Percentiles rank a stretch among this genome's conserved stretches.
Conservation (phyloP, 2,113 vertebrate genomes). For the Ptilonorhynchus violaceus region DNA sequence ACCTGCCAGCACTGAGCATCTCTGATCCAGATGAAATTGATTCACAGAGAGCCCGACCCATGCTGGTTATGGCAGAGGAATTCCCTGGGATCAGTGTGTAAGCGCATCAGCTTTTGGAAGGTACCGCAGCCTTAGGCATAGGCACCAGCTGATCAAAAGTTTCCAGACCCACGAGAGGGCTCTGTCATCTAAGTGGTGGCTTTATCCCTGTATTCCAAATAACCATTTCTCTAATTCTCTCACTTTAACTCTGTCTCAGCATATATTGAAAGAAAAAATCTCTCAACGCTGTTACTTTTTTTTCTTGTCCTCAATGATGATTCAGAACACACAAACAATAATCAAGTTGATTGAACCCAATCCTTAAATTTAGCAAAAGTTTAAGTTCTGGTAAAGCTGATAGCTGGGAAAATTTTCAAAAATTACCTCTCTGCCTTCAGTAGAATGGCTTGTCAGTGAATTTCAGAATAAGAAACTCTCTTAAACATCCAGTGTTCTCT, state of each 20-base stretch:
- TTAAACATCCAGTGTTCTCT: neutral
- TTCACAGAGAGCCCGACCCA: neutral
- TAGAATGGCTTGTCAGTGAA: neutral
- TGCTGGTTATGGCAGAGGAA: neutral
- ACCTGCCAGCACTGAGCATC: neutral
- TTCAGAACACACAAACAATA: neutral
- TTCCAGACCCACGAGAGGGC: neutral
- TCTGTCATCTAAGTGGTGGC: neutral
- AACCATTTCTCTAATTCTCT: neutral
- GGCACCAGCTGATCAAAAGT: neutral
- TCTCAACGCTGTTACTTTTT: neutral
- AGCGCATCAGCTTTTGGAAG: neutral
- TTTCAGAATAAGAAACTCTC: neutral
- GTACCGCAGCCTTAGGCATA: rapidly evolving
- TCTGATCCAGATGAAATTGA: neutral
- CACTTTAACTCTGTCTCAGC: neutral
- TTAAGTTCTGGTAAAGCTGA: neutral
- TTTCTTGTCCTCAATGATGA: neutral
- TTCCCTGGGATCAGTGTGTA: neutral
- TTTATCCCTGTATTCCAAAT: neutral
- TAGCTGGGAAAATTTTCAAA: neutral
- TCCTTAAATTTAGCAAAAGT: neutral
- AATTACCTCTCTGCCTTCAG: neutral
- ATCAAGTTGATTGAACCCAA: neutral
- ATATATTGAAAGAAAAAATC: neutral